Evolutionary conservation across 2,113 vertebrate species (phyloP), one percentile per base, ranked within the genome.

Genomic region (Paracanthobrama guichenoti): DNA sequence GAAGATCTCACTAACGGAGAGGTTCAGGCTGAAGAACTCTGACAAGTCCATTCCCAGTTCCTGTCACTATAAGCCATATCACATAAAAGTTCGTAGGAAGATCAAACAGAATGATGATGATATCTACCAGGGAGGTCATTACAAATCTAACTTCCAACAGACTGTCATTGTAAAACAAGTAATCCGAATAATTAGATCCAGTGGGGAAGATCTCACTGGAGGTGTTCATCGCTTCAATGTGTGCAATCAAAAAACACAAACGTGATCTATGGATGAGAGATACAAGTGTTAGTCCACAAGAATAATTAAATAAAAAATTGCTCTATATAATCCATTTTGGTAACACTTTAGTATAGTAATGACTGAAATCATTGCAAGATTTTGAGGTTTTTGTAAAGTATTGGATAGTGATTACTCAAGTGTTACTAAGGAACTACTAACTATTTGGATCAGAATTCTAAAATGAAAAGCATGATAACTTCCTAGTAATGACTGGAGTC

Each of bases 151-250:
- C 53, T 20, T 55, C 18, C 53, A 55, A 20, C 53, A 55, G 16
- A 55, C 53, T 55, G 53, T 8, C 2, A 55, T 55, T 55, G 6
- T 53, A 75, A 9, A 53, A 16, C 2, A 16, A 55, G 16, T 22
- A 3, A 55, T 22, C 6, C 0, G 48, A 76, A 55, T 6, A 55
- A 55, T 76, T 14, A 8, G 48, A 28, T 48, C 5, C 26, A 46
- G 28, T 53, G 55, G 42, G 39, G 18, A 67, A 67, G 12, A 48
- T 39, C 3, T 67, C 76, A 57, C 42, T 11, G 35, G 67, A 76
- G 71, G 60, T 6, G 20, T 87, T 84, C 86, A 87, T 87, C 53
- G 76, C 6, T 28, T 35, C 9, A 50, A 4, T 50, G 48, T 16
- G 4, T 50, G 13, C 48, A 14, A 14, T 50, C 48, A 50, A 50